Evolutionary conservation across 2,113 vertebrate species (phyloP), one percentile per base, ranked within the genome.

Genomic region (Oncorhynchus mykiss): DNA sequence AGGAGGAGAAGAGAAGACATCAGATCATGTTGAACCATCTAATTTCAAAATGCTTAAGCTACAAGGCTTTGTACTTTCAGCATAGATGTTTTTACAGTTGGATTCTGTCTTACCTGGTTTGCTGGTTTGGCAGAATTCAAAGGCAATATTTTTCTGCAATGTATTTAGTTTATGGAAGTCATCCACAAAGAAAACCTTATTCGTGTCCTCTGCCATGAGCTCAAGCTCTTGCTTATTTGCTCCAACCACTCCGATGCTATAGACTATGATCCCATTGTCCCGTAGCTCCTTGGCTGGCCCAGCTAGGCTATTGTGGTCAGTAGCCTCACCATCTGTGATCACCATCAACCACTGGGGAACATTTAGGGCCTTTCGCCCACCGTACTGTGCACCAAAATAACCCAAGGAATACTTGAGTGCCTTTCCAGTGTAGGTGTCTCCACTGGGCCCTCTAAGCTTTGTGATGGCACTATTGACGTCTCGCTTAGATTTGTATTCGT

Each of bases 321-420:
- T 91, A 1, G 94, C 92, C 0, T 87, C 79, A 1, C 93, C 93
- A 18, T 94, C 94, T 3, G 94, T 95, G 80, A 96, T 93, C 64
- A 95, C 86, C 80, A 95, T 82, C 48, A 95, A 80, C 48, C 95
- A 88, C 84, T 92, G 91, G 1, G 92, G 84, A 51, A 94, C 78
- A 1, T 81, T 27, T 14, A 67, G 29, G 1, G 70, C 76, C 0
- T 67, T 74, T 4, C 92, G 85, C 0, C 94, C 93, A 3, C 94
- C 93, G 4, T 92, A 22, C 4, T 29, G 5, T 1, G 60, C 22
- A 2, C 60, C 34, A 72, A 95, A 95, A 82, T 79, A 92, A 20
- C 81, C 11, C 5, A 92, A 70, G 0, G 91, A 83, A 74, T 91
- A 94, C 0, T 3, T 5, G 77, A 96, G 74, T 72, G 93, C 93